Evolutionary conservation across 35 echinoderm and acorn worm genomes (phyloP).

Genomic region (Ophiothrix spiculata): DNA sequence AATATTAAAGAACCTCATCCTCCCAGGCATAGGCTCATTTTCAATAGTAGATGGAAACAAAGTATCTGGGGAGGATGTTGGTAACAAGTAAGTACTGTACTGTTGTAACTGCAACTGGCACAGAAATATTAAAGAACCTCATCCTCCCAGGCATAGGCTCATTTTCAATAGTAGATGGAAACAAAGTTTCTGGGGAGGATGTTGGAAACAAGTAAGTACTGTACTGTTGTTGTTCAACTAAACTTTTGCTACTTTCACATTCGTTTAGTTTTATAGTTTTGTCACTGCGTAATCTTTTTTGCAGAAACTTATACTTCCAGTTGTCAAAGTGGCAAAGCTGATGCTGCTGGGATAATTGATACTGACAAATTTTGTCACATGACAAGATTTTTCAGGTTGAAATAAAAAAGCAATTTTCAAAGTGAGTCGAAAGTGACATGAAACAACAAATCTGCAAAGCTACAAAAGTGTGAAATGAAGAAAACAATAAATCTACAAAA

Average conservation of each 20-base stretch:
- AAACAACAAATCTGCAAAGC: too few species aligned
- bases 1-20: slow-evolving; percentile 84
- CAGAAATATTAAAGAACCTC: slow-evolving; percentile 90
- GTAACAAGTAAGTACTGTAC: slow-evolving; percentile 99
- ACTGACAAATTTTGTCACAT: too few species aligned
- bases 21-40: slow-evolving; percentile 93
- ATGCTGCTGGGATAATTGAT: too few species aligned
- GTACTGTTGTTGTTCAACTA: neutral
- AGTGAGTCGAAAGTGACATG: too few species aligned
- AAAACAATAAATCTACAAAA: too few species aligned
- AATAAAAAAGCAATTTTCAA: too few species aligned
- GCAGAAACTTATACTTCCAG: too few species aligned
- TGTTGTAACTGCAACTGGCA: slow-evolving; percentile 86
- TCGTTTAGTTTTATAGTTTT: neutral
- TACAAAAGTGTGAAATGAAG: too few species aligned
- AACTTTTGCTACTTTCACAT: neutral
- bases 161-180: slow-evolving; percentile 93
- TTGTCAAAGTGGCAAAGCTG: too few species aligned
- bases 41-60: slow-evolving; percentile 89
- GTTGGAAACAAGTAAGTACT: slow-evolving; percentile 88
- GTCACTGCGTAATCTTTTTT: too few species aligned
- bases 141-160: slow-evolving; percentile 87
- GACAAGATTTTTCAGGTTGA: too few species aligned
- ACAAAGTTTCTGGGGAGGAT: slow-evolving; percentile 87
- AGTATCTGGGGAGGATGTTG: slow-evolving; percentile 89